Evolutionary conservation across 2,888 invertebrate species (phyloP), one percentile per base, ranked within the genome.

Genomic region (Thyatira batis): DNA sequence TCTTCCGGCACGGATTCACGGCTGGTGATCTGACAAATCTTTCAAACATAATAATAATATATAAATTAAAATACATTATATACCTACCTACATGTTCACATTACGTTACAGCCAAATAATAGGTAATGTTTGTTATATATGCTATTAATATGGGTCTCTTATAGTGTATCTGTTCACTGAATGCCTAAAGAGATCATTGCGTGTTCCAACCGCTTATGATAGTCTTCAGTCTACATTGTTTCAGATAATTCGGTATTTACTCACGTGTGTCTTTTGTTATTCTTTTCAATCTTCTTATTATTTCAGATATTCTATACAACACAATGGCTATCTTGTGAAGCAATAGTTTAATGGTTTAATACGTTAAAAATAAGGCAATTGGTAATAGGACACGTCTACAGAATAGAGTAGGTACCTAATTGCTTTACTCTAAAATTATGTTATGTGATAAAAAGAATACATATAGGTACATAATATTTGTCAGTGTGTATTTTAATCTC

Each of bases 131-230:
- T 51, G 58, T 79, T 78, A 67, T 78, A 71, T 77, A 84, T 80
- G 73, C 69, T 83, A 81, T 81, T 80, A 39, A 39, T 69, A 51
- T 53, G 25, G 56, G 51, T 56, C 69, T 67, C 61, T 79, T 65
- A 82, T 86, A 87, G 87, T 87, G 78, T 78, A 72, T 67, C 53
- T 60, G 49, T 58, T 48, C 59, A 54, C 39, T 75, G 69, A 74
- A 76, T 75, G 76, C 68, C 71, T 82, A 80, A 85, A 79, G 75
- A 76, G 80, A 72, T 74, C 69, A 71, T 88, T 78, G 89, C 89
- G 86, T 89, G 88, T 64, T 75, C 60, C 65, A 64, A 62, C 61
- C 70, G 67, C 72, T 83, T 76, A 78, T 67, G 70, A 8, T 11
- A 8, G 27, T 5, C 27, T 48, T 61, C 66, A 49, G 57, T 65